These are phyloP conservation scores for Urocynchramus pylzowi DNA, from an alignment of 2,113 vertebrate genomes.

Conservation along the genomic window DNA sequence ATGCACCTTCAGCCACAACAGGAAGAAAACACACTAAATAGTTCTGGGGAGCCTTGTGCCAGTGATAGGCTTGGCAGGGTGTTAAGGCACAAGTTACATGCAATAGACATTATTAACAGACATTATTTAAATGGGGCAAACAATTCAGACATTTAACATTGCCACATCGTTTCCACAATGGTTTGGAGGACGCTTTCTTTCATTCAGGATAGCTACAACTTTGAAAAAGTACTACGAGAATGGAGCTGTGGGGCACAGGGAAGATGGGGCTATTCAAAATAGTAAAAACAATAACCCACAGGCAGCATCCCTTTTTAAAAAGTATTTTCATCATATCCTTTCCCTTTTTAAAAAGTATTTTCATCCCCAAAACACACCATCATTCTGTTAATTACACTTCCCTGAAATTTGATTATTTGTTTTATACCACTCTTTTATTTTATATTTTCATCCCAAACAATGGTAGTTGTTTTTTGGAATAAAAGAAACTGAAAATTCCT, in stretches of 20 bases:
- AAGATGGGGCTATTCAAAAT: not conserved
- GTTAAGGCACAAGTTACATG: not conserved
- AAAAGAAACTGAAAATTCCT: not conserved
- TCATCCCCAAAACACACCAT: not conserved
- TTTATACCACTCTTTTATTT: not conserved
- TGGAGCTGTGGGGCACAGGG: not conserved
- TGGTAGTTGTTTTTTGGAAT: not conserved
- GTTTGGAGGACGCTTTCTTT: not conserved
- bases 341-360: not conserved
- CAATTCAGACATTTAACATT: not conserved
- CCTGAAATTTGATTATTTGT: not conserved
- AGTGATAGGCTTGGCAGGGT: not conserved
- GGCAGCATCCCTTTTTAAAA: not conserved
- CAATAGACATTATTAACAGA: not conserved
- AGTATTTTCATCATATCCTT: not conserved
- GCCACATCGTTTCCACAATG: not conserved
- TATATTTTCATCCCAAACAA: not conserved
- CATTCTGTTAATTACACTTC: not conserved
- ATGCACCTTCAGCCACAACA: not conserved
- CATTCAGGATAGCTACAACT: not conserved
- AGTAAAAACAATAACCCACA: not conserved
- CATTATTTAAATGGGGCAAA: not conserved
- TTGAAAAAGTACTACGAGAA: not conserved
- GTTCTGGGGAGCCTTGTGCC: conserved; percentile 27
- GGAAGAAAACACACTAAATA: conserved; percentile 2